Evolutionary conservation across 2,797 vertebrate species (phyloP).

Genomic region (Ataeniobius toweri): DNA sequence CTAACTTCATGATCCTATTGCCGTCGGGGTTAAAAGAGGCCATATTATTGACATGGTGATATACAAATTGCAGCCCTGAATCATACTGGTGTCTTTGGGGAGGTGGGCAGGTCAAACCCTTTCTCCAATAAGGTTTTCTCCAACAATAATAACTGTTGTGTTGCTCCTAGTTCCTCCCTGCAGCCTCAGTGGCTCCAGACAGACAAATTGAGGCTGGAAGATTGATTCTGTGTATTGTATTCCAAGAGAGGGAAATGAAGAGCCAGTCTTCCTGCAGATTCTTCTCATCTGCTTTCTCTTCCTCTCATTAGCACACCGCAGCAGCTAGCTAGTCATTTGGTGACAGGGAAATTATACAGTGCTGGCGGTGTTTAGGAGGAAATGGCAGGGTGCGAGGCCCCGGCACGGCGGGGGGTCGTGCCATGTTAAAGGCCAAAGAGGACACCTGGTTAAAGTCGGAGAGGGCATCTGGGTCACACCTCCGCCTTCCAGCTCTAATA

Average conservation of each 20-base stretch:
- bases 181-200: conserved; percentile 90
- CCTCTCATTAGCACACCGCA: conserved; percentile 87
- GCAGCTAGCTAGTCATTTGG: conserved; percentile 94
- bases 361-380: conserved; percentile 90
- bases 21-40: conserved; percentile 8
- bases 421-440: conserved; percentile 83
- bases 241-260: conserved; percentile 55
- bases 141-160: conserved; percentile 92
- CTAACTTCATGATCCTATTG: conserved; percentile 6
- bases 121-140: conserved; percentile 73
- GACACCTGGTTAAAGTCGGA: conserved; percentile 78
- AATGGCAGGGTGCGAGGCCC: conserved; percentile 90
- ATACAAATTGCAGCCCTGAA: conserved; percentile 51
- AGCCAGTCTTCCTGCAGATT: conserved; percentile 82
- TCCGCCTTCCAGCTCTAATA: conserved; percentile 23
- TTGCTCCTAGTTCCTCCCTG: conserved; percentile 93
- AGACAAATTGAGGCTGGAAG: conserved; percentile 77
- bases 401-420: conserved; percentile 87
- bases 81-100: conserved; percentile 17
- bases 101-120: conserved; percentile 40
- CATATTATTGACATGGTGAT: conserved; percentile 49
- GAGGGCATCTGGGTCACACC: conserved; percentile 67
- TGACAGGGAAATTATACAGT: conserved; percentile 99
- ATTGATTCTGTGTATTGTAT: conserved; percentile 85
- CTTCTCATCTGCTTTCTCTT: conserved; percentile 91